phyloP scores from a whole-genome alignment of 2,888 invertebrate species.

The Zelleria hepariella region DNA sequence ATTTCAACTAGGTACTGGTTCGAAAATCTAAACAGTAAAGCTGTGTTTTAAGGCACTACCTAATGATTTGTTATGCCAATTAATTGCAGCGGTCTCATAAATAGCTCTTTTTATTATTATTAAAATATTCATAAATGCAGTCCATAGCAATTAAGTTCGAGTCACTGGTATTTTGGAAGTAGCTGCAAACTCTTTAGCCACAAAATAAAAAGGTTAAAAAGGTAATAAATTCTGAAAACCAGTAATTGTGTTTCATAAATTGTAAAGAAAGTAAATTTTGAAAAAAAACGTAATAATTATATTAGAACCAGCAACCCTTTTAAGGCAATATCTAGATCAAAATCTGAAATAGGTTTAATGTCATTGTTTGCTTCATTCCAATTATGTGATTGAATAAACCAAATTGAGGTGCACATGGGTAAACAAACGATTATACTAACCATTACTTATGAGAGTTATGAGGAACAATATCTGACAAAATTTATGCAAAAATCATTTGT shows the following conservation, averaged over 20 bases:
- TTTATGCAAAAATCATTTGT: too few relatives aligned
- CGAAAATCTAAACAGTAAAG: neutral
- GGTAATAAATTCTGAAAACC: neutral
- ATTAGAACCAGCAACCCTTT: neutral
- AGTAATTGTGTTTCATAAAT: neutral
- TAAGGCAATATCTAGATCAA: neutral
- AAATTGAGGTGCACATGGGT: too few relatives aligned
- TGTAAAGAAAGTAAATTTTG: neutral
- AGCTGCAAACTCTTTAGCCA: too few relatives aligned
- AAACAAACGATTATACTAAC: too few relatives aligned
- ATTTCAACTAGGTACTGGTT: neutral
- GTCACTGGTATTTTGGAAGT: too few relatives aligned
- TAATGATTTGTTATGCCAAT: neutral
- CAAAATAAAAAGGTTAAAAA: neutral
- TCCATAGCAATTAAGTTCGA: neutral
- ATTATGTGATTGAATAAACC: too few relatives aligned
- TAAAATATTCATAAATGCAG: neutral
- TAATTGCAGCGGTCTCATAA: too few relatives aligned
- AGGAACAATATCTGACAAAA: too few relatives aligned
- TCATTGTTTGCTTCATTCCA: neutral
- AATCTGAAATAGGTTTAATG: neutral
- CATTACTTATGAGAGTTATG: too few relatives aligned
- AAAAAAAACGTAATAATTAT: neutral
- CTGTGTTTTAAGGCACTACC: neutral
- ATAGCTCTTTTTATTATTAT: too few relatives aligned